Evolutionary conservation across 2,113 vertebrate genomes (phyloP).

Genomic region (Nicator chloris): DNA sequence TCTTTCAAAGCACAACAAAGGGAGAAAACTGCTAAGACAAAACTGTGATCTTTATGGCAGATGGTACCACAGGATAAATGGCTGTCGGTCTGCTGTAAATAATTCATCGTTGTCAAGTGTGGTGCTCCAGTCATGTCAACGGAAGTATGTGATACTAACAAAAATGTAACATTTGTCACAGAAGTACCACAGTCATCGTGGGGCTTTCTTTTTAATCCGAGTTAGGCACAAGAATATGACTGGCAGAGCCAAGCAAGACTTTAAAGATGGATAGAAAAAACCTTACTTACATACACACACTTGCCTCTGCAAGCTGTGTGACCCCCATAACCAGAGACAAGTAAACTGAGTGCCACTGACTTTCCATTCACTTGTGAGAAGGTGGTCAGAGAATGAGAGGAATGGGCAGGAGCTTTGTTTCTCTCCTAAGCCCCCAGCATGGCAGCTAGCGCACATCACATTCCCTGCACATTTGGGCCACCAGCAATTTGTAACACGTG

Average conservation of each 20-base stretch:
- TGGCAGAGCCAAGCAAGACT: not conserved
- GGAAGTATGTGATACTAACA: not conserved
- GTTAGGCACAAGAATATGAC: not conserved
- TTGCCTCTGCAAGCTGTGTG: not conserved
- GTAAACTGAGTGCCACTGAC: not conserved
- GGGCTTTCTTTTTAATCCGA: slow-evolving; percentile 7
- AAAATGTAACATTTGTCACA: slow-evolving; percentile 18
- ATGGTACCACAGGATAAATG: slow-evolving; percentile 25
- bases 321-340: not conserved
- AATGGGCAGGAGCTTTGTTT: not conserved
- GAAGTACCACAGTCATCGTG: not conserved
- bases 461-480: not conserved
- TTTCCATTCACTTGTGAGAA: not conserved
- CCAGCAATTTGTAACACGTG: not conserved
- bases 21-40: not conserved
- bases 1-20: slow-evolving; percentile 18
- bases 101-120: slow-evolving; percentile 6
- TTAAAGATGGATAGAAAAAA: not conserved
- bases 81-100: slow-evolving; percentile 12
- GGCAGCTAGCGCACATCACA: accelerated
- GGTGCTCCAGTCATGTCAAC: not conserved
- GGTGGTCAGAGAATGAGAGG: not conserved
- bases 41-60: slow-evolving; percentile 33
- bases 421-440: not conserved
- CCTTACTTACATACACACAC: not conserved